Percentiles rank a stretch among this genome's conserved stretches.
phyloP scores from a whole-genome alignment of 1,140 invertebrate species.

The Trichogramma pretiosum region DNA sequence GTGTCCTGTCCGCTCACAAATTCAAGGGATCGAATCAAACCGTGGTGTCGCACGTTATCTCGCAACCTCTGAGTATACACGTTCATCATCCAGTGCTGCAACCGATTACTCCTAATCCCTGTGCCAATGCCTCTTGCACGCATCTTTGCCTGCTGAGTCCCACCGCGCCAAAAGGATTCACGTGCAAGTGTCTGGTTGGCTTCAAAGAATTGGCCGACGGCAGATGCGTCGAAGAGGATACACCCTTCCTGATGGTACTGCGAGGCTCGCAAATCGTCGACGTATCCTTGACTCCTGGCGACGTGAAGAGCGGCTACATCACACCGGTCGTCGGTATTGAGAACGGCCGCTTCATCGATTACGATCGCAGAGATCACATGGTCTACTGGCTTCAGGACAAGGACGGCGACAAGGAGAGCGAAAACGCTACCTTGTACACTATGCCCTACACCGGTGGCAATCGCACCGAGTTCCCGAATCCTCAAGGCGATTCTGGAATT shows the following conservation, averaged over 20 bases:
- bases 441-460: slow-evolving; percentile 82
- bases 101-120: slow-evolving; percentile 76
- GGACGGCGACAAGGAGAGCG: slow-evolving; percentile 60
- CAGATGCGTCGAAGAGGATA: slow-evolving; percentile 75
- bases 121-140: slow-evolving; percentile 67
- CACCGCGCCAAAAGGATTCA: slow-evolving; percentile 55
- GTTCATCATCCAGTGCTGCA: slow-evolving; percentile 91
- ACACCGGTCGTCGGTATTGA: slow-evolving; percentile 86
- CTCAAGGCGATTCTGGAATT: slow-evolving; percentile 60
- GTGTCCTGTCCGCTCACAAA: slow-evolving; percentile 82
- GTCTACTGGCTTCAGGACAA: slow-evolving; percentile 80
- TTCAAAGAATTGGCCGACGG: slow-evolving; percentile 61
- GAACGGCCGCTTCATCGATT: slow-evolving; percentile 83
- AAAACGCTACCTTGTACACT: slow-evolving; percentile 74
- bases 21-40: slow-evolving; percentile 84
- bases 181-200: slow-evolving; percentile 87
- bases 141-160: slow-evolving; percentile 89
- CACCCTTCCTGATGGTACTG: slow-evolving; percentile 82
- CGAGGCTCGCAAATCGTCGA: slow-evolving; percentile 68
- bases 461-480: slow-evolving; percentile 70
- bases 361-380: slow-evolving; percentile 72
- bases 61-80: slow-evolving; percentile 88
- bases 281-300: slow-evolving; percentile 64
- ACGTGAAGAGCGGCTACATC: slow-evolving; percentile 66
- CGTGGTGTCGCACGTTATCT: slow-evolving; percentile 88